These are phyloP conservation scores for Pantherophis guttatus DNA, from an alignment of 2,113 vertebrate genomes.

Conservation along the genomic window DNA sequence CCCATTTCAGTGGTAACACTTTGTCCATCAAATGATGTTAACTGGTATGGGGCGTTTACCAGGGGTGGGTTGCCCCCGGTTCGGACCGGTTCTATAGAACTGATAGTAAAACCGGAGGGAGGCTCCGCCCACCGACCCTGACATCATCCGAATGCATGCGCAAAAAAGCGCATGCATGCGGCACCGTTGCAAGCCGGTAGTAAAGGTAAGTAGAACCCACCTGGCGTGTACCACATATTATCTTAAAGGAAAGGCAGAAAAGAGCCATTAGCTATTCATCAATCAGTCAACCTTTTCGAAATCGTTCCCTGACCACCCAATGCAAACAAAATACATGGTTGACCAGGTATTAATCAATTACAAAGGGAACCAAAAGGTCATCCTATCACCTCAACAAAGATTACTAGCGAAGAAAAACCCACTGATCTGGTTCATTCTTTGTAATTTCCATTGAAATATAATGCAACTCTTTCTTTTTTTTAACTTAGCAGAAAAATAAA, in stretches of 20 bases:
- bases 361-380: not conserved
- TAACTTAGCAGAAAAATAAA: not conserved
- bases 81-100: too few species aligned
- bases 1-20: not conserved
- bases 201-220: too few species aligned
- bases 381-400: not conserved
- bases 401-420: not conserved
- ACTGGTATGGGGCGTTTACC: not conserved
- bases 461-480: not conserved
- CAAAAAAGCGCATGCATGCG: too few species aligned
- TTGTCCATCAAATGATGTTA: not conserved
- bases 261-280: not conserved
- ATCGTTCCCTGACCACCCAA: not conserved
- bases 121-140: too few species aligned
- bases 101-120: too few species aligned
- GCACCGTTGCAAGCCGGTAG: too few species aligned
- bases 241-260: not conserved
- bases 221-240: not conserved
- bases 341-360: not conserved
- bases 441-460: not conserved
- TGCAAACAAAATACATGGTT: not conserved
- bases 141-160: too few species aligned
- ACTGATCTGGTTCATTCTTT: not conserved
- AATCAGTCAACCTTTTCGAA: not conserved
- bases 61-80: too few species aligned